These are phyloP conservation scores for Otocyon megalotis DNA, from an alignment of 2,113 vertebrate species.

Conservation along the genomic window DNA sequence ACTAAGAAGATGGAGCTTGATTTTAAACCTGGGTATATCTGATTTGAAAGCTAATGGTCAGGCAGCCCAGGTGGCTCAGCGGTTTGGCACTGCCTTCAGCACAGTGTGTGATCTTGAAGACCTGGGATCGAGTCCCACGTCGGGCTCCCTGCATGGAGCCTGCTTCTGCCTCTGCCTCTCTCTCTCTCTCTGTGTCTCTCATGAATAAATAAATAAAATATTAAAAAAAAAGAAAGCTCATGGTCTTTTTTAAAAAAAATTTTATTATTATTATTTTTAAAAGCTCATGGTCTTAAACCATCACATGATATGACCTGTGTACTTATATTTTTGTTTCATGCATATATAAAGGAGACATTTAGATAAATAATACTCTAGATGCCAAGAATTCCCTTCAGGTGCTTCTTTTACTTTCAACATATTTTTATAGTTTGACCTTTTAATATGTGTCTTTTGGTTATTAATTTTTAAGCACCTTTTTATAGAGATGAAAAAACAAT, in stretches of 20 bases:
- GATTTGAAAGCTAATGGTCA: not conserved
- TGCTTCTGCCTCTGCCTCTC: too few relatives aligned
- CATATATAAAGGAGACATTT: not conserved
- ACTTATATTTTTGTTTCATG: not conserved
- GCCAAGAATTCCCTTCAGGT: conserved; percentile 6
- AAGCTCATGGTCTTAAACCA: not conserved
- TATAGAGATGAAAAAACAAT: not conserved
- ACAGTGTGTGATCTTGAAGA: too few relatives aligned
- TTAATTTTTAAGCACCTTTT: conserved; percentile 10
- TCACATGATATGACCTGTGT: not conserved
- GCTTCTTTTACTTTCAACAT: not conserved
- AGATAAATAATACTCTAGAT: not conserved
- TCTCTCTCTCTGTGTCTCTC: too few relatives aligned
- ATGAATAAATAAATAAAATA: too few relatives aligned
- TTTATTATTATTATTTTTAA: not conserved
- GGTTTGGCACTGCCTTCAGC: too few relatives aligned
- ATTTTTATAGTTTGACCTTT: conserved; percentile 11
- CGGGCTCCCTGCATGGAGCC: too few relatives aligned
- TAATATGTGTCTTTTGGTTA: not conserved
- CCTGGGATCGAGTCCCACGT: too few relatives aligned
- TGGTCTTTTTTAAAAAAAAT: too few relatives aligned
- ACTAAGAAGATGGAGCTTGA: not conserved
- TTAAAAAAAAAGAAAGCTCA: too few relatives aligned
- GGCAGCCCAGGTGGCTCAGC: too few relatives aligned
- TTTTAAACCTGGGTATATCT: not conserved